Evolutionary conservation across 2,888 invertebrate species (phyloP).

Genomic region (Diaperis boleti): DNA sequence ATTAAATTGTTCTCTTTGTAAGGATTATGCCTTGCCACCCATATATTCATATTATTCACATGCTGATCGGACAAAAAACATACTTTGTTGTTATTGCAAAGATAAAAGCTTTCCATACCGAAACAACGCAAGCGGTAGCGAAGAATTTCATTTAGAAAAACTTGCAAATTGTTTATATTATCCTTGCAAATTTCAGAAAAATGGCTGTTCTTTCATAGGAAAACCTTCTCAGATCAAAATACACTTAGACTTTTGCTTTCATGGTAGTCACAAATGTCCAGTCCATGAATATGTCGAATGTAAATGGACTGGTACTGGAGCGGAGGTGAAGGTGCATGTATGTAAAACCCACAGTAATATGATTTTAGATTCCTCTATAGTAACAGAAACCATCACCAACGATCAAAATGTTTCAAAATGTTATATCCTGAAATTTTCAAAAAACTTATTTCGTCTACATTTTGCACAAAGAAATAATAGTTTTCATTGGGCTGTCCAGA

Average conservation of each 20-base stretch:
- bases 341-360: neutral
- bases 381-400: neutral
- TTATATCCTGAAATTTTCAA: slow-evolving; percentile 13
- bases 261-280: neutral
- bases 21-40: neutral
- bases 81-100: neutral
- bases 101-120: neutral
- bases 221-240: neutral
- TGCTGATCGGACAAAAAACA: neutral
- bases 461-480: neutral
- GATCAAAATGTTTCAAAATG: slow-evolving; percentile 1
- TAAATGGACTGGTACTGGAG: slow-evolving; percentile 6
- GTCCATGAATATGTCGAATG: slow-evolving; percentile 2
- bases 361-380: slow-evolving; percentile 6
- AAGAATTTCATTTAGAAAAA: slow-evolving; percentile 4
- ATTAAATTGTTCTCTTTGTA: slow-evolving; percentile 1
- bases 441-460: slow-evolving; percentile 9
- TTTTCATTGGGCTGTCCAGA: slow-evolving; percentile 6
- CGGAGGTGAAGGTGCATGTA: neutral
- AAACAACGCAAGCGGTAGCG: neutral
- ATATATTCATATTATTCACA: neutral
- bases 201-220: slow-evolving; percentile 7
- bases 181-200: slow-evolving; percentile 9
- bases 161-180: slow-evolving; percentile 4
- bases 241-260: slow-evolving; percentile 1